Percentiles rank a stretch among this genome's conserved stretches.
phyloP scores from a whole-genome alignment of 2,888 invertebrate species.

The Eilema depressum region DNA sequence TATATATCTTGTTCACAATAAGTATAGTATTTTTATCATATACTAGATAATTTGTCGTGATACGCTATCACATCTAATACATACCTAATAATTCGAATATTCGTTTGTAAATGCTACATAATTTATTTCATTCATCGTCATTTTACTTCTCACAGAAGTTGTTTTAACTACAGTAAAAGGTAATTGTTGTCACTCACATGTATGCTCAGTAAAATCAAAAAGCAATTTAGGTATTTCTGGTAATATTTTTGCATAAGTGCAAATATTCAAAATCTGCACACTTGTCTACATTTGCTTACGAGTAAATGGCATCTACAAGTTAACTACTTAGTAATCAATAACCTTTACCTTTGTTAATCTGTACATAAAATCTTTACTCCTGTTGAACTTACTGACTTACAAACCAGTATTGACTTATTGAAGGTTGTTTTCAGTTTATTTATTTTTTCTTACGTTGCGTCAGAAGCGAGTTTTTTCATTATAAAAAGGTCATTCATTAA shows the following conservation, averaged over 20 bases:
- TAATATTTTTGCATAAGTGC: background rate
- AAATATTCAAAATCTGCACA: background rate
- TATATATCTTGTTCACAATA: too few species aligned
- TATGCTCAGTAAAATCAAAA: too few species aligned
- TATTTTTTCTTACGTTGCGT: conserved; percentile 32
- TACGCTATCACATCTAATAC: too few species aligned
- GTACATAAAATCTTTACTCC: conserved; percentile 12
- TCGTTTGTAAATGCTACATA: background rate
- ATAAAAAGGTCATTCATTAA: conserved; percentile 31
- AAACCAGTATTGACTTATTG: conserved; percentile 35
- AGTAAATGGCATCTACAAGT: conserved; percentile 29
- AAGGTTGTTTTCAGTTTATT: conserved; percentile 32
- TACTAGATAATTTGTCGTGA: too few species aligned
- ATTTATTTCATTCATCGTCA: background rate
- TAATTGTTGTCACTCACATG: background rate
- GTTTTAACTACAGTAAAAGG: background rate
- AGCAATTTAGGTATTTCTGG: too few species aligned
- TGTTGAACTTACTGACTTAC: conserved; percentile 28
- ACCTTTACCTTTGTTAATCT: conserved; percentile 16
- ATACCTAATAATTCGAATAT: too few species aligned
- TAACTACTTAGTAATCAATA: background rate
- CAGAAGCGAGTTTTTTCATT: conserved; percentile 25
- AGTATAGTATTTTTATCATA: too few species aligned
- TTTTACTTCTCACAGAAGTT: background rate
- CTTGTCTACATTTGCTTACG: background rate